Evolutionary conservation across 2,113 vertebrate species (phyloP), one percentile per base, ranked within the genome.

Genomic region (Barbus barbus): DNA sequence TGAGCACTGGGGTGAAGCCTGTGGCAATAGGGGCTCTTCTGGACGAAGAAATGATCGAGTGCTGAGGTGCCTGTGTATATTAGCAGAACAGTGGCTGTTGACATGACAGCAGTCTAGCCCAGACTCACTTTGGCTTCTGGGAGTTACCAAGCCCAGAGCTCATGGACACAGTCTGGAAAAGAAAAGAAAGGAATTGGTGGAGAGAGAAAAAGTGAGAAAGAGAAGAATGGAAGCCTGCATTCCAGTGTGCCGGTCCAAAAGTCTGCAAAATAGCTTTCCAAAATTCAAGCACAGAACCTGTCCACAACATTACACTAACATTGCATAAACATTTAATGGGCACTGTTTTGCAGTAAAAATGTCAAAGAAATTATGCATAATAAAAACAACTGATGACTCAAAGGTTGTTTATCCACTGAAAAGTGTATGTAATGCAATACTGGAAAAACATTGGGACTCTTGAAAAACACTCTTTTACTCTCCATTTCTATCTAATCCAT

Each of bases 231-330:
- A 71, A 41, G 12, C 61, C 24, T 56, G 77, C 80, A 67, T 87
- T 89, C 85, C 85, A 83, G 80, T 44, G 48, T 75, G 48, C 41
- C 28, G 31, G 33, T 86, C 83, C 83, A 84, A 73, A 63, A 82
- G 83, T 87, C 86, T 82, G 83, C 78, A 24, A 65, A 84, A 87
- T n/a, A 86, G 85, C 85, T 83, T 85, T 83, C 51, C 69, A 86
- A 81, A 11, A 44, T 72, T 83, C 9, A 60, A 20, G 41, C n/a
- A 46, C 58, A 82, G 61, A 69, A 82, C 44, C 77, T 56, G 8
- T 63, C 41, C 22, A n/a, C 67, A 79, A 78, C 36, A 38, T 41
- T 82, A 22, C 9, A 2, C 9, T 65, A 86, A 82, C 36, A 13
- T 63, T 28, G 36, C 58, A 53, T 9, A 56, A 83, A 79, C 36